Percentiles rank a stretch among this genome's conserved stretches.
Conservation (phyloP, 2,113 vertebrate genomes). For the Trematocara nigrifrons region DNA sequence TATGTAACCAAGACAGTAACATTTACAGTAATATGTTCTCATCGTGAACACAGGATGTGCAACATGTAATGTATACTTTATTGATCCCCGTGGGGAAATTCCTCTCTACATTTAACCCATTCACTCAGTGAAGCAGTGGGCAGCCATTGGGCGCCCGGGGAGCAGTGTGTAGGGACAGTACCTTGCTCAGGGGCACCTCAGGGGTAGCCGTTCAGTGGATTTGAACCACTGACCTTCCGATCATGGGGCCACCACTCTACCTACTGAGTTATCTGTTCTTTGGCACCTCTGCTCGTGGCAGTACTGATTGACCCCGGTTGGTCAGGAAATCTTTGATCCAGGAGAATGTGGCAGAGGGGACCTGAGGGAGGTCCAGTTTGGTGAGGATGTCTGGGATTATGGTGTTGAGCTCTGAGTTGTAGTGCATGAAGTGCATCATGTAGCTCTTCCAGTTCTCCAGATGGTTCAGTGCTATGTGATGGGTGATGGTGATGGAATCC, state of each 20-base stretch:
- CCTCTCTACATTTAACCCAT: neutral
- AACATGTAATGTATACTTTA: neutral
- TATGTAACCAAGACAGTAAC: neutral
- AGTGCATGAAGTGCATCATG: neutral
- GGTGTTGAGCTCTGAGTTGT: neutral
- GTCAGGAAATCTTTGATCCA: neutral
- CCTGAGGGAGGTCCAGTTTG: neutral
- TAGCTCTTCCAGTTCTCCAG: neutral
- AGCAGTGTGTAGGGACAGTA: neutral
- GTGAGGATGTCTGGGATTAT: neutral
- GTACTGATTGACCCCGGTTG: neutral
- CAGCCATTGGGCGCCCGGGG: neutral
- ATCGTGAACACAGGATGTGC: neutral
- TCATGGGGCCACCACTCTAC: neutral
- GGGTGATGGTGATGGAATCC: neutral
- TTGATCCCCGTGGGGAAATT: neutral
- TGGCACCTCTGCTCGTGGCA: neutral
- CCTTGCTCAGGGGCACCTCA: neutral
- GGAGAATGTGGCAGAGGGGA: neutral
- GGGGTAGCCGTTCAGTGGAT: neutral
- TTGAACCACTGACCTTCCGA: neutral
- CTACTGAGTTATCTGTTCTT: neutral
- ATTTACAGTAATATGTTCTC: neutral
- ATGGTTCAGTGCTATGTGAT: neutral
- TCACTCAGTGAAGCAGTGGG: neutral